Evolutionary conservation across 1,140 invertebrate species (phyloP), one percentile per base, ranked within the genome.

Genomic region (Pseudobourletiella spinata): DNA sequence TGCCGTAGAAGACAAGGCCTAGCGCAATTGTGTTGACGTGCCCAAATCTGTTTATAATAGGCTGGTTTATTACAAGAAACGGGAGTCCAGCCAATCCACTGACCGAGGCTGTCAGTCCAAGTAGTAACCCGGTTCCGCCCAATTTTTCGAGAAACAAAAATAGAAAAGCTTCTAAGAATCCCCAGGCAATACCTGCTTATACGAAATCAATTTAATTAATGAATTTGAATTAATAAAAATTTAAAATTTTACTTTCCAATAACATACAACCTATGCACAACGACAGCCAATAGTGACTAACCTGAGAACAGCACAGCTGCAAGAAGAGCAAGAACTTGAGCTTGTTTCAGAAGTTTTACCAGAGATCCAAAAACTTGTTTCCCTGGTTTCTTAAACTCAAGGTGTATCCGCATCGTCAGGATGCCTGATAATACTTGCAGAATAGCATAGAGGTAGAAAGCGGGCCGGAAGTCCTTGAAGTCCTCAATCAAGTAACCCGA

Each of bases 21-120:
- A 88, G 81, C 68, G 87, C 87, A 3, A 89, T 77, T 16, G 89
- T 83, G 73, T 89, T 88, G 3, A 86, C 85, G 69, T 89, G 86
- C 3, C 89, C 88, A 55, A 90, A 75, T 68, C 80, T 82, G 18
- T 83, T 79, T 46, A 91, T 86, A 65, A 93, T 87, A 26, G 83
- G 84, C 1, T 86, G 86, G 1, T 87, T 87, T 29, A 89, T 76
- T 8, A 86, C 84, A 2, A 91, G 75, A 26, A 91, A 78, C 3
- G 88, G 86, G 51, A 90, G 79, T 11, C 88, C 88, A 3, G 86
- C 82, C 1, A 88, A 76, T 29, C 86, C 86, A n/a, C 85, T 86
- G 26, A 89, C 83, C 0, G 87, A 86, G 63, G 91, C 82, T 0
- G 87, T 90, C 54, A 91, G 81, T 16, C 89, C 89, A 82, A 91